These are phyloP conservation scores for Oeneis ivallda DNA, from an alignment of 2,888 invertebrate genomes.

Conservation along the genomic window DNA sequence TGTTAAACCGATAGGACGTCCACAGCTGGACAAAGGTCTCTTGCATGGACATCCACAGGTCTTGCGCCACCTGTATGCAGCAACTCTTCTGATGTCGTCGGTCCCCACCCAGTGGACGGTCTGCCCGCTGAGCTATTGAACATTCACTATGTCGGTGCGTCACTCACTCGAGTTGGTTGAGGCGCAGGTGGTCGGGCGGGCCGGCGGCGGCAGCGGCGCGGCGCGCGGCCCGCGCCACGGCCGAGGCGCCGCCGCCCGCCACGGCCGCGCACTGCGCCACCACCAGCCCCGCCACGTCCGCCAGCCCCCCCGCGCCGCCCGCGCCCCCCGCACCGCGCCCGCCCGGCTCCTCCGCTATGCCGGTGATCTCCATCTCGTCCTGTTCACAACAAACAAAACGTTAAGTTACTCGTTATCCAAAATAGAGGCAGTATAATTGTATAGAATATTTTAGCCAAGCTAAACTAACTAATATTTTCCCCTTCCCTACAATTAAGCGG, in stretches of 20 bases:
- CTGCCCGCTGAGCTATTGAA: too few species aligned
- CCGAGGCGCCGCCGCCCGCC: conserved; percentile 65
- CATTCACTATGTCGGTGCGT: neutral
- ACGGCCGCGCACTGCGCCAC: conserved; percentile 69
- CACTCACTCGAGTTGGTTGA: conserved; percentile 86
- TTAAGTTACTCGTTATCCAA: neutral
- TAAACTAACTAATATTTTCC: too few species aligned
- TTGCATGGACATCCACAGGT: too few species aligned
- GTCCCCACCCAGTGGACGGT: too few species aligned
- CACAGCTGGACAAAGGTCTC: too few species aligned
- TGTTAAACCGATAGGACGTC: too few species aligned
- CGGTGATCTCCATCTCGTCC: conserved; percentile 98
- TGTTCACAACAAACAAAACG: conserved; percentile 34
- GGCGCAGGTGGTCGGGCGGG: conserved; percentile 64
- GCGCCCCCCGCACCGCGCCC: conserved; percentile 62
- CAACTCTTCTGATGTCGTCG: neutral
- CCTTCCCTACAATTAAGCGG: too few species aligned
- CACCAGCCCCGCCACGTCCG: conserved; percentile 54
- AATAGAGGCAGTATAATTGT: too few species aligned
- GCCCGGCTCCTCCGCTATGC: conserved; percentile 87
- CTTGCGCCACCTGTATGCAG: too few species aligned
- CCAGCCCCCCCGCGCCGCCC: conserved; percentile 58
- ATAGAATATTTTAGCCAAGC: too few species aligned
- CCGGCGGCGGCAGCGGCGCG: conserved; percentile 50
- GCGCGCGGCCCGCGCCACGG: conserved; percentile 86